Conservation (phyloP, 1,140 invertebrate species). For the Neelides sp. region DNA sequence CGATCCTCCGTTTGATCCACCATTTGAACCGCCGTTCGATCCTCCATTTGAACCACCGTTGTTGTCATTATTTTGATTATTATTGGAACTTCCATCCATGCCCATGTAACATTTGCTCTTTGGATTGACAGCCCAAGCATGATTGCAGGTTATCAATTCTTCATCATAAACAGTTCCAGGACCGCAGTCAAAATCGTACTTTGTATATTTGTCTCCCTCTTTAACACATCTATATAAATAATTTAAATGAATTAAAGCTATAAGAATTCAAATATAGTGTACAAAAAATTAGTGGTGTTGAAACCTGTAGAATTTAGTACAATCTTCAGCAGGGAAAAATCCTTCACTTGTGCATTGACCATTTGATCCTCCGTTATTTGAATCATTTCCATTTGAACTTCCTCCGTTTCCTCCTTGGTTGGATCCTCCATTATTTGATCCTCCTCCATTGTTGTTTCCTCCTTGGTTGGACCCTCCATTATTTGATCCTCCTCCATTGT, state of each 20-base stretch:
- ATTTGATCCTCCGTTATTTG: background rate
- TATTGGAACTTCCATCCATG: background rate
- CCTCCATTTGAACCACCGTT: too few relatives aligned
- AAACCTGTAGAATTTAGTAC: too few relatives aligned
- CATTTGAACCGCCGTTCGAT: too few relatives aligned
- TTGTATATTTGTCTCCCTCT: constrained; percentile 7
- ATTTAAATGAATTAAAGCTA: too few relatives aligned
- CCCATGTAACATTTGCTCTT: constrained; percentile 15
- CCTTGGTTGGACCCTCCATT: too few relatives aligned
- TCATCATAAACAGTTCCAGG: constrained; percentile 23
- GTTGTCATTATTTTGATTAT: too few relatives aligned
- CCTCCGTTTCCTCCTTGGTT: too few relatives aligned
- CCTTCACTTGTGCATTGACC: constrained; percentile 1
- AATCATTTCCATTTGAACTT: background rate
- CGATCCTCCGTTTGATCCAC: background rate
- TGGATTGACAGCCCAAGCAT: constrained; percentile 12
- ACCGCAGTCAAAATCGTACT: constrained; percentile 26
- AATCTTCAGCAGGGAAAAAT: background rate
- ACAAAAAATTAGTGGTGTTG: too few relatives aligned
- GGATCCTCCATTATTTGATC: too few relatives aligned
- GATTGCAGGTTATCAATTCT: constrained; percentile 23
- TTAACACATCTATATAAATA: constrained; percentile 26
- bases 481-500: too few relatives aligned
- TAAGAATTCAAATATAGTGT: too few relatives aligned
- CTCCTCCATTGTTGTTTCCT: too few relatives aligned